Base-by-base conservation (phyloP, 2,797 vertebrate genomes). In the Xenopus petersii region DNA sequence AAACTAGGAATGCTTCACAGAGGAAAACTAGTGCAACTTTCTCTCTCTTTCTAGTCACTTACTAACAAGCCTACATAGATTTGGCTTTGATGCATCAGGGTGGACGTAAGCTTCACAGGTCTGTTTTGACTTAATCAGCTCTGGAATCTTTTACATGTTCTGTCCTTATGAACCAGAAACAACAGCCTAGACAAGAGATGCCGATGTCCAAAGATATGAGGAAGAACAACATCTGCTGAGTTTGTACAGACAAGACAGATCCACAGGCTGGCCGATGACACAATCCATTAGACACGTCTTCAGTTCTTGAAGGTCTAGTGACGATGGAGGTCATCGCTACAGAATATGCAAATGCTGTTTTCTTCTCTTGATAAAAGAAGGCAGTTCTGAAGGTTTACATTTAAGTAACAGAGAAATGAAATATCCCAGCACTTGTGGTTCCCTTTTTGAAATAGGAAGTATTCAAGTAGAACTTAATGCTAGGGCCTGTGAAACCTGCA, bases 401-500 rank as follows among this genome's bases (percentile, higher is more conserved):
- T 87, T 93, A 94, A 82, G 84, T 91, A 93, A 83, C 91, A 91
- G 93, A 92, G 91, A 92, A 92, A 86, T 92, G 91, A 91, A 88
- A 89, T 90, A 93, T 88, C 94, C 94, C 94, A 96, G 95, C 96
- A 96, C 95, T 96, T 96, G 93, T 90, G 94, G 94, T 95, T 94
- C 91, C 93, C 93, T 93, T 86, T 90, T 86, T 85, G 87, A 85
- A 89, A 89, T 71, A 69, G 88, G 83, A 83, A 85, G 86, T 87
- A 83, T 87, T 92, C 92, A 84, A 80, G 81, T 91, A 91, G 92
- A 89, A 91, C 86, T 89, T 84, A 89, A 90, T 91, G 93, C 94
- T 94, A 99, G 75, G 97, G 97, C 92, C 96, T 93, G 83, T 99
- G 97, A 92, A 99, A 99, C 94, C 97, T 98, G 80, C 63, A 77